Conservation (phyloP, 2,113 vertebrate species). For the Coturnix japonica region DNA sequence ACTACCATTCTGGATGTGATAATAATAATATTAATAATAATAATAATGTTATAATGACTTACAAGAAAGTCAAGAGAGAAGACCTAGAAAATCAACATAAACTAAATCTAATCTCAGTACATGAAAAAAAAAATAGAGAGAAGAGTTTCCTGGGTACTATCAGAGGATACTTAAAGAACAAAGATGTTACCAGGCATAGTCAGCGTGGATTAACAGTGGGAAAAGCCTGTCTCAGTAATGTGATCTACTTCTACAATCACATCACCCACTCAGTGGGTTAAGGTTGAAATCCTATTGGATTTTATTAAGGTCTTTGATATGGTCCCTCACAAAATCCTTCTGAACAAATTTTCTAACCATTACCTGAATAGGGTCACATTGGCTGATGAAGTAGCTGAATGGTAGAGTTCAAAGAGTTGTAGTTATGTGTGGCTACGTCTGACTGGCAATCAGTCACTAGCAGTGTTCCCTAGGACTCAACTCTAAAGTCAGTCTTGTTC, state of each 20-base stretch:
- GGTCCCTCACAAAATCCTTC: not conserved
- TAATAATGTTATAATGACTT: no score
- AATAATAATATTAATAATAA: no score
- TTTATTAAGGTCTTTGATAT: not conserved
- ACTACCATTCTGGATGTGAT: not conserved
- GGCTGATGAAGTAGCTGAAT: not conserved
- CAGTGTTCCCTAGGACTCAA: not conserved
- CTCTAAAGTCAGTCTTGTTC: not conserved
- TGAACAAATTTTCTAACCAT: not conserved
- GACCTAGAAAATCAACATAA: not conserved
- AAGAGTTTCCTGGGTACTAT: not conserved
- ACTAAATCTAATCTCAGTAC: not conserved
- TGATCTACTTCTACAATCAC: not conserved
- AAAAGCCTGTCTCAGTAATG: not conserved
- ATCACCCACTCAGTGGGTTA: not conserved
- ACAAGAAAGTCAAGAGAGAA: not conserved
- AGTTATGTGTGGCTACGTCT: not conserved
- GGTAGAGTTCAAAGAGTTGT: not conserved
- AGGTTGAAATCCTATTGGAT: not conserved
- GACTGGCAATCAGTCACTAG: not conserved
- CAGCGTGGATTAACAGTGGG: not conserved
- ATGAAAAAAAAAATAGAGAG: not conserved
- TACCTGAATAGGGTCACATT: no score
- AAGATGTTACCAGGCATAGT: not conserved
- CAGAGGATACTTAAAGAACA: not conserved